phyloP scores from a whole-genome alignment of 2,797 vertebrate genomes.

The Rhynchotus rufescens region DNA sequence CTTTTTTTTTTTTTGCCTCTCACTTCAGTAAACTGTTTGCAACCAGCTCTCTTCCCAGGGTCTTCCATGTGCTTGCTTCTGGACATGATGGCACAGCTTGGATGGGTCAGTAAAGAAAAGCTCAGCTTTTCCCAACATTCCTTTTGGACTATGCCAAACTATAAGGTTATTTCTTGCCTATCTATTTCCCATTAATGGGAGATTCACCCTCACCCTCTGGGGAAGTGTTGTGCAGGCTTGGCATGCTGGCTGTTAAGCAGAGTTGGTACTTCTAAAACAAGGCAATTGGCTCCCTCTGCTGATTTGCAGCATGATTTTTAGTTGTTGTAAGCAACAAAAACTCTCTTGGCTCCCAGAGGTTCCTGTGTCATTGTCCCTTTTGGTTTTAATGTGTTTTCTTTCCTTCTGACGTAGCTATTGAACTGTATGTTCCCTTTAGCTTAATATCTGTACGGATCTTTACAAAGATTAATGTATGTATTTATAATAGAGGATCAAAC shows the following conservation, averaged over 20 bases:
- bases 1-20: not conserved
- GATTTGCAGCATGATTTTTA: not conserved
- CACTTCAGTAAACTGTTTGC: not conserved
- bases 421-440: not conserved
- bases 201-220: not conserved
- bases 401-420: not conserved
- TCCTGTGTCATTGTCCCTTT: not conserved
- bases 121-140: not conserved
- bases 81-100: not conserved
- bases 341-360: too few relatives aligned
- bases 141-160: accelerated
- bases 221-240: accelerated
- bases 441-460: not conserved
- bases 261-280: not conserved
- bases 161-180: not conserved
- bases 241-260: not conserved
- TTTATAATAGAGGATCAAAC: not conserved
- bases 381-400: not conserved
- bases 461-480: not conserved
- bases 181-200: too few relatives aligned
- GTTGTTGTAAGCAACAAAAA: not conserved
- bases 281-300: constrained; percentile 64
- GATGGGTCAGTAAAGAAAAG: not conserved
- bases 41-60: not conserved
- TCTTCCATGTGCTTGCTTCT: not conserved